A percentile compares a stretch with the other conserved stretches of the same genome.
Evolutionary conservation across 2,888 invertebrate species (phyloP).

Genomic region (Leptinotarsa rubiginosa): DNA sequence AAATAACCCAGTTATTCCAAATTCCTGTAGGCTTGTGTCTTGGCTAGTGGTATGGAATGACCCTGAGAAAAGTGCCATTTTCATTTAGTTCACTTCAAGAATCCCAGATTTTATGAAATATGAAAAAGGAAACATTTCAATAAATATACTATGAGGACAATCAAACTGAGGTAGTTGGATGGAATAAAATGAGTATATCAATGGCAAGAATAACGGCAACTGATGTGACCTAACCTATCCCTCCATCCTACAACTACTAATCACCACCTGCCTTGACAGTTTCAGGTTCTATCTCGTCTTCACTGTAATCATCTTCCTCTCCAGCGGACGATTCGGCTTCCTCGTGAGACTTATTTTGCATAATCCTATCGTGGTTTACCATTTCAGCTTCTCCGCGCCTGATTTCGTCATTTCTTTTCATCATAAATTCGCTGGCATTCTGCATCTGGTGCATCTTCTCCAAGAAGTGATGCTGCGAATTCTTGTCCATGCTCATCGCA

Average conservation of each 20-base stretch:
- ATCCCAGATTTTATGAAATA: slow-evolving; percentile 19
- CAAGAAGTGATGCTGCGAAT: slow-evolving; percentile 71
- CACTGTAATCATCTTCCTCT: slow-evolving; percentile 70
- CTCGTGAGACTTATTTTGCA: slow-evolving; percentile 58
- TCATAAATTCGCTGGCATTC: slow-evolving; percentile 68
- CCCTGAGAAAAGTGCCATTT: background rate
- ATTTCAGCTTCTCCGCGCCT: slow-evolving; percentile 69
- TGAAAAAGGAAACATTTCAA: slow-evolving; percentile 49
- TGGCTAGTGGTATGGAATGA: too few species aligned
- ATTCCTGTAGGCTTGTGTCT: too few species aligned
- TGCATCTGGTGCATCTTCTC: slow-evolving; percentile 73
- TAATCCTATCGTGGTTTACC: slow-evolving; percentile 69
- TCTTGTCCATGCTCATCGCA: slow-evolving; percentile 70
- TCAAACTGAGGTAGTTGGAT: slow-evolving; percentile 78
- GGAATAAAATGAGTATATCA: slow-evolving; percentile 68
- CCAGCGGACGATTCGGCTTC: slow-evolving; percentile 69
- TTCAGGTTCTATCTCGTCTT: slow-evolving; percentile 67
- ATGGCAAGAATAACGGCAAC: slow-evolving; percentile 55
- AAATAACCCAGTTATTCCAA: too few species aligned
- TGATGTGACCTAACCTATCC: slow-evolving; percentile 49
- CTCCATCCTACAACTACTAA: slow-evolving; percentile 54
- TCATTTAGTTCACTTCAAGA: background rate
- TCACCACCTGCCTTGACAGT: slow-evolving; percentile 66
- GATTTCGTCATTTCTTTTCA: slow-evolving; percentile 68
- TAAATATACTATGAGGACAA: slow-evolving; percentile 55